phyloP scores from a whole-genome alignment of 2,113 vertebrate species.

The Vidua chalybeata region DNA sequence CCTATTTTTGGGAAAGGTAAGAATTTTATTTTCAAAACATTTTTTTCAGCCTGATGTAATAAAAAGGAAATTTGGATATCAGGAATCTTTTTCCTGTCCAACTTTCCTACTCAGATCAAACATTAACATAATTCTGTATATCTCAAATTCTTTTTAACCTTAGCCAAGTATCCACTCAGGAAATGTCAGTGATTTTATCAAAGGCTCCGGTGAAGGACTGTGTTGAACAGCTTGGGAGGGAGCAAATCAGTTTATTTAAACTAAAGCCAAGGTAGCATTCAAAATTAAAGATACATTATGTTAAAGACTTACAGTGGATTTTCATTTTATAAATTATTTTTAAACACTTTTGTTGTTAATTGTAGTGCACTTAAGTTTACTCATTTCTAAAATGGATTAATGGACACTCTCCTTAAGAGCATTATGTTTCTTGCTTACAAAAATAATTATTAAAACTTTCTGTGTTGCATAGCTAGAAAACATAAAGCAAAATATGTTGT shows the following conservation, averaged over 20 bases:
- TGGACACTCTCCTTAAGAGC: neutral
- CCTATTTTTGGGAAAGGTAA: neutral
- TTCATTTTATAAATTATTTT: neutral
- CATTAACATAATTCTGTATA: neutral
- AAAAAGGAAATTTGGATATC: neutral
- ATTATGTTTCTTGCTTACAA: neutral
- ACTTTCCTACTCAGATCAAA: neutral
- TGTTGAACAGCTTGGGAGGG: neutral
- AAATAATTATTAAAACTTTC: neutral
- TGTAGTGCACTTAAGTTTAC: neutral
- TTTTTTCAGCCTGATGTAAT: neutral
- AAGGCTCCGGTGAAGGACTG: neutral
- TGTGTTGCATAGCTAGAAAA: neutral
- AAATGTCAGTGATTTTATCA: neutral
- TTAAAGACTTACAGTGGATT: neutral
- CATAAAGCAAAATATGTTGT: neutral
- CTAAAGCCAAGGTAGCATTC: neutral
- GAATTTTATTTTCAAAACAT: neutral
- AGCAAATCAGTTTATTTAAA: neutral
- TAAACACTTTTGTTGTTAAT: neutral
- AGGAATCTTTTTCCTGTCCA: neutral
- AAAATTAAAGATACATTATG: neutral
- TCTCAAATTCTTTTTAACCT: neutral
- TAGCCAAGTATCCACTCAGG: neutral
- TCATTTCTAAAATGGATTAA: neutral